Conservation (phyloP, 2,797 vertebrate genomes). For the Girardinus metallicus region DNA sequence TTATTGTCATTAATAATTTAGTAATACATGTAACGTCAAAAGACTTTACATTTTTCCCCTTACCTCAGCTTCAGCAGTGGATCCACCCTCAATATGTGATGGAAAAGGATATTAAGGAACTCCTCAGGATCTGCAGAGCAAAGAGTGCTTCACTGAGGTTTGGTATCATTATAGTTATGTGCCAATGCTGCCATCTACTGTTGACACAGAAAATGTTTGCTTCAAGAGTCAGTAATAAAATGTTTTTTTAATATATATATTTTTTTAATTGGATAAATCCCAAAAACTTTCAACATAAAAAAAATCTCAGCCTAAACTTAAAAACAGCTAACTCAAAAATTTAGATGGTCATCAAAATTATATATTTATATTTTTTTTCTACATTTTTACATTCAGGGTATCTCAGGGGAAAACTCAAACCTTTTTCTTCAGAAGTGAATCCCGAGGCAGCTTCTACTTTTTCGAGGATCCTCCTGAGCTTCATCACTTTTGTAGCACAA, state of each 20-base stretch:
- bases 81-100: slow-evolving; percentile 97
- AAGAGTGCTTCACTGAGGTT: slow-evolving; percentile 23
- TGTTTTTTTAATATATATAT: background rate
- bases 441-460: slow-evolving; percentile 97
- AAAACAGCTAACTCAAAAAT: background rate
- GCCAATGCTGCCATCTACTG: slow-evolving; percentile 1
- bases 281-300: background rate
- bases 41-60: slow-evolving; percentile 20
- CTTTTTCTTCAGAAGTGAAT: slow-evolving; percentile 99
- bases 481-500: slow-evolving; percentile 99
- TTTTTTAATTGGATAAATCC: background rate
- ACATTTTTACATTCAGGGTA: background rate
- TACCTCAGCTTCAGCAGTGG: slow-evolving; percentile 96
- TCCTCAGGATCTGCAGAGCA: slow-evolving; percentile 91
- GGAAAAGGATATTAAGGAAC: slow-evolving; percentile 97
- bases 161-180: background rate
- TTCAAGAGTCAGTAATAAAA: background rate
- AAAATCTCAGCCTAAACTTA: background rate
- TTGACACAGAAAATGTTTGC: background rate
- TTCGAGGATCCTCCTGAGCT: slow-evolving; percentile 96
- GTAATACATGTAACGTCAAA: background rate
- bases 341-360: background rate
- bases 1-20: background rate
- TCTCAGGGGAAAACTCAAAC: slow-evolving; percentile 59
- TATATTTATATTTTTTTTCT: background rate